Evolutionary conservation across 1,140 invertebrate genomes (phyloP).

Genomic region (Phymastichus coffea): DNA sequence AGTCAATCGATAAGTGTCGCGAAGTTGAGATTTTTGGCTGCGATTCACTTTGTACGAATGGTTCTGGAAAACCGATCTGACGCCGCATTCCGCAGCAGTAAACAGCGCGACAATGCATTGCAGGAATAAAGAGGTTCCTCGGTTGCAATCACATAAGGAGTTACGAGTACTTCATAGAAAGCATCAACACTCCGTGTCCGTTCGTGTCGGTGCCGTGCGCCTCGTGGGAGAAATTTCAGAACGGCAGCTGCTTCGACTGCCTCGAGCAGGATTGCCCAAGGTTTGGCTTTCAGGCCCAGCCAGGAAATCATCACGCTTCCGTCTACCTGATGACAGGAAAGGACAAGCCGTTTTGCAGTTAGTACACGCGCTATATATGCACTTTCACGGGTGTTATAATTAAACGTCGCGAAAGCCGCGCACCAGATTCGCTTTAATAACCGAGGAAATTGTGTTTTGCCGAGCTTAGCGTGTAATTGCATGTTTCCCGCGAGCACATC

Average conservation of each 20-base stretch:
- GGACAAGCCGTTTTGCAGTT: slow-evolving; percentile 73
- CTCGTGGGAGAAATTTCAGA: slow-evolving; percentile 74
- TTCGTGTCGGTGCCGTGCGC: slow-evolving; percentile 76
- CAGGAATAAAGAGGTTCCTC: slow-evolving; percentile 72
- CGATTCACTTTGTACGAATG: no score
- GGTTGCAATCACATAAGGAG: slow-evolving; percentile 85
- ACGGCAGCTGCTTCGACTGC: slow-evolving; percentile 75
- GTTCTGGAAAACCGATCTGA: no score
- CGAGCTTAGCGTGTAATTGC: no score
- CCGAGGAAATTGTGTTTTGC: no score
- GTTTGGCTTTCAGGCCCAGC: slow-evolving; percentile 66
- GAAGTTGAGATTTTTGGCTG: no score
- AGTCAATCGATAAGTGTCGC: no score
- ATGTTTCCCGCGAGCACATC: no score
- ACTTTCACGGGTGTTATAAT: background rate
- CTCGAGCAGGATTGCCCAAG: slow-evolving; percentile 67
- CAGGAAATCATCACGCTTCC: slow-evolving; percentile 59
- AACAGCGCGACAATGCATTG: no score
- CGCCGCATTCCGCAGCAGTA: no score
- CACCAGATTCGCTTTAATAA: no score
- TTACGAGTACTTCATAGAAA: slow-evolving; percentile 84
- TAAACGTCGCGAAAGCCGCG: background rate
- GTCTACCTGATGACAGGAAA: slow-evolving; percentile 72
- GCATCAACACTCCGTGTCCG: slow-evolving; percentile 72
- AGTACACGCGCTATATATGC: slow-evolving; percentile 49